A percentile compares a stretch with the other conserved stretches of the same genome.
Conservation (phyloP, 2,797 vertebrate species). For the Trematomus bernacchii region DNA sequence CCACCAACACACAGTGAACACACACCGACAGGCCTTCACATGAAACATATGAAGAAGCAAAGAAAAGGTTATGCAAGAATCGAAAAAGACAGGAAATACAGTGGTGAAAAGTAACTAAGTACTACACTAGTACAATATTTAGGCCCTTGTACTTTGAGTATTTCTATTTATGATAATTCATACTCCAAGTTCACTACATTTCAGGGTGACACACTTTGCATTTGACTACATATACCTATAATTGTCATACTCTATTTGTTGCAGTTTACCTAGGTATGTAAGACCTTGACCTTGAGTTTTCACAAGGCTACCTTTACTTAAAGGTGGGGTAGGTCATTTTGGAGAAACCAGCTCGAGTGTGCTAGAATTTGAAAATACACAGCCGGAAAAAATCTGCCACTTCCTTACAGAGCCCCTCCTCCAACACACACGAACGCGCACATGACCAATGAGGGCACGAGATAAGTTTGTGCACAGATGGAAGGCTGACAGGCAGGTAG, state of each 20-base stretch:
- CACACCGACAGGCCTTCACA: not conserved
- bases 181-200: not conserved
- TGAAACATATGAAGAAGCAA: not conserved
- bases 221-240: not conserved
- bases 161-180: not conserved
- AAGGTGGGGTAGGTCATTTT: too few species aligned
- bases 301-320: not conserved
- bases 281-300: not conserved
- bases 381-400: too few species aligned
- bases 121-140: not conserved
- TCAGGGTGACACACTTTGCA: not conserved
- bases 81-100: not conserved
- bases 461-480: too few species aligned
- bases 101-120: not conserved
- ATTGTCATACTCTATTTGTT: not conserved
- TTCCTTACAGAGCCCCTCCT: too few species aligned
- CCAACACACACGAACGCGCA: too few species aligned
- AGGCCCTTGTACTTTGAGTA: not conserved
- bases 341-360: too few species aligned
- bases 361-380: too few species aligned
- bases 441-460: too few species aligned
- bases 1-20: not conserved
- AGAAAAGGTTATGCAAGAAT: not conserved
- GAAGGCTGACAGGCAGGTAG: too few species aligned
- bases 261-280: not conserved